Base-by-base conservation (phyloP, 2,888 invertebrate genomes). In the Tetranychus piercei region DNA sequence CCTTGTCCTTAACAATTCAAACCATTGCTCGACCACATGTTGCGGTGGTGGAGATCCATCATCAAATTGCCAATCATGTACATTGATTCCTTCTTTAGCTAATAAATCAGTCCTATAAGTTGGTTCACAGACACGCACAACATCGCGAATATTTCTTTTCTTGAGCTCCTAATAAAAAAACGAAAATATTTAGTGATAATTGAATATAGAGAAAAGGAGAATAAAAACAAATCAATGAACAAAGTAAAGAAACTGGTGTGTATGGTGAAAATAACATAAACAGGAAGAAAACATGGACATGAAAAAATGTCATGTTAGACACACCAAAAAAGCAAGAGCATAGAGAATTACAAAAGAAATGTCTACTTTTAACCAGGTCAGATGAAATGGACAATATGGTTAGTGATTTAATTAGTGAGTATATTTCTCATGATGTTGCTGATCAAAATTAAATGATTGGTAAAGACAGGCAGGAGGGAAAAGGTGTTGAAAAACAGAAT, bases 91-190 rank as follows among this genome's bases (percentile, higher is more conserved):
- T 83, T 92, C 90, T 78, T 88, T 87, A 82, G 88, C 88, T 78
- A 99, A 87, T 84, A 91, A 91, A 79, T 91, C 91, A 78, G 89
- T 89, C 85, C 92, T 91, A 85, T 99, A 97, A 81, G 95, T 94
- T 78, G 96, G 94, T 85, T 97, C 96, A 85, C 97, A 99, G 74
- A 99, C 97, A 82, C 97, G 89, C 79, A 97, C 96, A 81, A 99
- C 94, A 80, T 93, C 92, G 83, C 90, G 90, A 77, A 94, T 95
- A 82, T 91, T 90, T 85, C 95, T 93, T 86, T 93, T 94, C 85
- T 92, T 91, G 84, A 97, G 87, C 86, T 97, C 76, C 74, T 75
- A 55, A 55, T 3, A 34, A 34, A n/a, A 23, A 34, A 34, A 34
- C 5, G 34, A 34, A 34, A 34, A 34, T 0, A 34, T 4, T 34